Conservation (phyloP, 2,113 vertebrate species). For the Anoura caudifer region DNA sequence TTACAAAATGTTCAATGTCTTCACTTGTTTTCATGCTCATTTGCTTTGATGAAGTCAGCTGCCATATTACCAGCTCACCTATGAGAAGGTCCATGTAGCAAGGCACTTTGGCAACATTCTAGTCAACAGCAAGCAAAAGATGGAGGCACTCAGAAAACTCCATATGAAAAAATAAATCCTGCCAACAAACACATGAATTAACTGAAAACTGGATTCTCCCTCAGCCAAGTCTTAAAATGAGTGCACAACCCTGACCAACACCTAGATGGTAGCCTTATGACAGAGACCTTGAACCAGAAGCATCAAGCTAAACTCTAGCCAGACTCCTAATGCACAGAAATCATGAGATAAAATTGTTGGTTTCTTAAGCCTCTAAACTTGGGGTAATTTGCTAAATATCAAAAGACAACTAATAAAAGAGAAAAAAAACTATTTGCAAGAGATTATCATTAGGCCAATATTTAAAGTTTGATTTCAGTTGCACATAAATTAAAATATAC, state of each 20-base stretch:
- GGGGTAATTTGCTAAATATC: background rate
- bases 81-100: background rate
- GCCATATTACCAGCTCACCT: background rate
- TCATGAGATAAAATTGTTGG: background rate
- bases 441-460: background rate
- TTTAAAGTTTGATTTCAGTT: slow-evolving; percentile 23
- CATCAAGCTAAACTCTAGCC: background rate
- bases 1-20: background rate
- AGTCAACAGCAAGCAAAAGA: background rate
- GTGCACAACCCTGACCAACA: background rate
- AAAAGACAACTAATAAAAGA: background rate
- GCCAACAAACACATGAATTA: background rate
- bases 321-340: background rate
- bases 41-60: background rate
- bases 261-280: background rate
- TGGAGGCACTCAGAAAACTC: background rate
- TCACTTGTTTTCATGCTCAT: background rate
- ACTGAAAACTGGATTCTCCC: background rate
- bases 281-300: background rate
- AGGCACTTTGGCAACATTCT: background rate
- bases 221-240: background rate
- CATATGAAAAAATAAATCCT: background rate
- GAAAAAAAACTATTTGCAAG: background rate
- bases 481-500: background rate
- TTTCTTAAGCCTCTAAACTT: background rate